A percentile compares a stretch with the other conserved stretches of the same genome.
These are phyloP conservation scores for Zaprionus taronus DNA, from an alignment of 1,140 invertebrate genomes.

Conservation along the genomic window DNA sequence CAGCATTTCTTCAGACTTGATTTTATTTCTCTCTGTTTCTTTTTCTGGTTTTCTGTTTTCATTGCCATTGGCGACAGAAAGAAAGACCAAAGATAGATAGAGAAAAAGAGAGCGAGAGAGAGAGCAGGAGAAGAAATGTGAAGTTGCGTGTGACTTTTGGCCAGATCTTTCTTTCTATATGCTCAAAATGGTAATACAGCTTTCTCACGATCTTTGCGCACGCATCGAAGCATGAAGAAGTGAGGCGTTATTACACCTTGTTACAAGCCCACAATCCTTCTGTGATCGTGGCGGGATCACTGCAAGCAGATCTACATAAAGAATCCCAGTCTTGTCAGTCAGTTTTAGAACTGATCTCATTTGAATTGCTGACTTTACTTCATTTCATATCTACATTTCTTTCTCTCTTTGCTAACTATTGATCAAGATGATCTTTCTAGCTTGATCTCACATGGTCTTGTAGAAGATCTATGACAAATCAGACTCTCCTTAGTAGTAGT, in stretches of 20 bases:
- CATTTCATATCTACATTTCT: too few relatives aligned
- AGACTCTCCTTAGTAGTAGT: too few relatives aligned
- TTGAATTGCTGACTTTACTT: too few relatives aligned
- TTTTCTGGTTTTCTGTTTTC: conserved; percentile 20
- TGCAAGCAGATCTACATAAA: neutral
- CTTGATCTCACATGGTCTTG: too few relatives aligned
- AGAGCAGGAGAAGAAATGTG: conserved; percentile 15
- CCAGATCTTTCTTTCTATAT: conserved; percentile 23
- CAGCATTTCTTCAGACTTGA: neutral
- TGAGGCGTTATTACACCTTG: conserved; percentile 11
- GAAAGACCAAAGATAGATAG: neutral
- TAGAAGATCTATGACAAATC: too few relatives aligned
- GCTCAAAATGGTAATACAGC: conserved; percentile 20
- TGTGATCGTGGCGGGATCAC: neutral
- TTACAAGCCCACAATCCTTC: too few relatives aligned
- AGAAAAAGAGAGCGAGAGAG: neutral
- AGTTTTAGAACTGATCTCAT: too few relatives aligned
- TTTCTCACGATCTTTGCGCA: conserved; percentile 44
- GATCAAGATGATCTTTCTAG: too few relatives aligned
- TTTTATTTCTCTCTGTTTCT: conserved; percentile 10
- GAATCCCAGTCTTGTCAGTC: neutral
- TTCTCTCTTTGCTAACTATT: too few relatives aligned
- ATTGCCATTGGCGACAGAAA: conserved; percentile 27
- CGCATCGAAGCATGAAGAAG: conserved; percentile 14
- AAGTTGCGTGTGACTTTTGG: conserved; percentile 47